These are phyloP conservation scores for Resseliella maxima DNA, from an alignment of 2,888 invertebrate genomes.

Conservation along the genomic window DNA sequence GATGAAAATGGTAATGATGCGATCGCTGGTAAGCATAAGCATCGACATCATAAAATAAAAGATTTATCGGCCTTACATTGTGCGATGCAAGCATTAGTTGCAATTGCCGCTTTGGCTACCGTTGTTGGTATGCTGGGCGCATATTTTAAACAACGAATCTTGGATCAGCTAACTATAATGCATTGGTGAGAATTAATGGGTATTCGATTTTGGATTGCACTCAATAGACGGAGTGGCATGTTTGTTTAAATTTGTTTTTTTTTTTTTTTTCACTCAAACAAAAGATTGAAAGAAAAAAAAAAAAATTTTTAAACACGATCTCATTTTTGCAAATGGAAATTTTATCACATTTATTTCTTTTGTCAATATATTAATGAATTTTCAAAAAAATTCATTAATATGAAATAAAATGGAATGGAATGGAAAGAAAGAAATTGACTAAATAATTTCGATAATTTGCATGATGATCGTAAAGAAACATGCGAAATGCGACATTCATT, in stretches of 20 bases:
- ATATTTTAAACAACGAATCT: conserved; percentile 67
- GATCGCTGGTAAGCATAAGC: conserved; percentile 60
- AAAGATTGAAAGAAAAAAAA: too few species aligned
- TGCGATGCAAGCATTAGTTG: conserved; percentile 68
- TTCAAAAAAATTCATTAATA: too few species aligned
- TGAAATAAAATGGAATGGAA: not conserved
- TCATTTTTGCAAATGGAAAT: not conserved
- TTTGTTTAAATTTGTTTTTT: conserved; percentile 46
- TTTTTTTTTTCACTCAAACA: too few species aligned
- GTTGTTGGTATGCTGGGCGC: conserved; percentile 68
- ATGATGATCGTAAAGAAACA: conserved; percentile 27
- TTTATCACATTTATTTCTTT: not conserved
- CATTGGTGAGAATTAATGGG: conserved; percentile 68
- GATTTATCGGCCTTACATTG: conserved; percentile 67
- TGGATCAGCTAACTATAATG: conserved; percentile 67
- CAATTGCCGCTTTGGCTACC: conserved; percentile 67
- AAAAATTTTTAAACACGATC: conserved; percentile 8
- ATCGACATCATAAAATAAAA: conserved; percentile 62
- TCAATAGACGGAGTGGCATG: conserved; percentile 54
- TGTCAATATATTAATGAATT: too few species aligned
- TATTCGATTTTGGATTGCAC: conserved; percentile 61
- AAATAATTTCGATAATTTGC: conserved; percentile 20
- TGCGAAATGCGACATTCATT: conserved; percentile 34
- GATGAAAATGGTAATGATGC: conserved; percentile 55
- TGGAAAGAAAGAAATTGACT: not conserved